Conservation (phyloP, 2,888 invertebrate genomes). For the Eustalomyia histrio region DNA sequence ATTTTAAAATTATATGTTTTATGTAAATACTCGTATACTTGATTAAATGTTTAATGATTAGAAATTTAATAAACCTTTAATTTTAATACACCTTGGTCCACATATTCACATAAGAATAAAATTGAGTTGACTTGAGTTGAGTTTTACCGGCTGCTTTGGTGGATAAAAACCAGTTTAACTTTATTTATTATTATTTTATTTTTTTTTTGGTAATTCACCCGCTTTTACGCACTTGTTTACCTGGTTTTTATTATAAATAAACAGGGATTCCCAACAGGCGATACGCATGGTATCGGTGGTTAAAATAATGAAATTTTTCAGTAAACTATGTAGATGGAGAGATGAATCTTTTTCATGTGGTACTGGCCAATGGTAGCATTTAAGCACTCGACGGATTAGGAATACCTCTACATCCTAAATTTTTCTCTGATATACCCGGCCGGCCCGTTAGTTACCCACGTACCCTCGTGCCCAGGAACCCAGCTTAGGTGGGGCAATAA, state of each 20-base stretch:
- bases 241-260: constrained; percentile 53
- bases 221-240: constrained; percentile 62
- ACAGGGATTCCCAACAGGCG: too few relatives aligned
- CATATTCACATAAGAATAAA: constrained; percentile 1
- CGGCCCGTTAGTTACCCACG: too few relatives aligned
- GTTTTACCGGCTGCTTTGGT: neutral
- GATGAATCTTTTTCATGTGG: too few relatives aligned
- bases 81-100: constrained; percentile 57
- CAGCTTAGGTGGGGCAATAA: too few relatives aligned
- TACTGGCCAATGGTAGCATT: too few relatives aligned
- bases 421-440: too few relatives aligned
- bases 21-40: constrained; percentile 5
- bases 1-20: constrained; percentile 1
- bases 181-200: neutral
- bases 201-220: constrained; percentile 49
- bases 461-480: too few relatives aligned
- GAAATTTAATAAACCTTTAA: constrained; percentile 58
- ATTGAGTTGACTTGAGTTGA: neutral
- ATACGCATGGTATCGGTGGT: too few relatives aligned
- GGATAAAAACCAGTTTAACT: constrained; percentile 19
- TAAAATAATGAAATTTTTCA: too few relatives aligned
- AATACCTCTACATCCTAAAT: too few relatives aligned
- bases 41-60: constrained; percentile 45
- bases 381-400: too few relatives aligned
- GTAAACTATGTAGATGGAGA: too few relatives aligned